Evolutionary conservation across 2,888 invertebrate species (phyloP).

Genomic region (Doris montereyensis): DNA sequence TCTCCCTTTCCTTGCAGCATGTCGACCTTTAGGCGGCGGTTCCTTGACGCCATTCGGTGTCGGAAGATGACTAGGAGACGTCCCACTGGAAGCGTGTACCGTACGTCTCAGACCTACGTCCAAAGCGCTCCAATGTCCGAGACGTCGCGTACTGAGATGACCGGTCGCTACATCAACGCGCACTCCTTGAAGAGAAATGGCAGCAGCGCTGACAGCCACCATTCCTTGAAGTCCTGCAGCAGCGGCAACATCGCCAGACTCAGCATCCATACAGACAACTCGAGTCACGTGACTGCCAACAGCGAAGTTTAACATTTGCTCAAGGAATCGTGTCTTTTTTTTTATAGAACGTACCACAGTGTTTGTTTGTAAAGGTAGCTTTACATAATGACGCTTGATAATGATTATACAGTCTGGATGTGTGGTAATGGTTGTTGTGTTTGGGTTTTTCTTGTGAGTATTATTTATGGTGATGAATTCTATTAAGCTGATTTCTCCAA

Average conservation of each 20-base stretch:
- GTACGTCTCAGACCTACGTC: slow-evolving; percentile 38
- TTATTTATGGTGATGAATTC: no score
- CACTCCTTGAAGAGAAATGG: background rate
- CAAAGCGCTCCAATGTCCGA: slow-evolving; percentile 5
- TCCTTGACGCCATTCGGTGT: slow-evolving; percentile 34
- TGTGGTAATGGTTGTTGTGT: no score
- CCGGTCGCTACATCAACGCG: background rate
- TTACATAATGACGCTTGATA: no score
- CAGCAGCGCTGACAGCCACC: background rate
- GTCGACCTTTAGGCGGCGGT: slow-evolving; percentile 35
- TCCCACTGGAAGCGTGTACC: slow-evolving; percentile 18
- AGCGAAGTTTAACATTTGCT: slow-evolving; percentile 36
- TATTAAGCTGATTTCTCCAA: no score
- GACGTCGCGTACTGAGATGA: background rate
- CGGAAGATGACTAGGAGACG: slow-evolving; percentile 3
- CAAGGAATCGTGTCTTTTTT: no score
- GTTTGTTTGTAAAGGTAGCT: no score
- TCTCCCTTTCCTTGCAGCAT: slow-evolving; percentile 20
- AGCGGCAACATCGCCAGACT: slow-evolving; percentile 1
- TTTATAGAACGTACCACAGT: no score
- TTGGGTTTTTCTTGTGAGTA: no score
- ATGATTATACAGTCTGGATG: no score
- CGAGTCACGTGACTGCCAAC: slow-evolving; percentile 11
- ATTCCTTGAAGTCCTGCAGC: slow-evolving; percentile 26
- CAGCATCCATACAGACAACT: background rate